These are phyloP conservation scores for Pseudonaja textilis DNA, from an alignment of 2,113 vertebrate species.

Conservation along the genomic window DNA sequence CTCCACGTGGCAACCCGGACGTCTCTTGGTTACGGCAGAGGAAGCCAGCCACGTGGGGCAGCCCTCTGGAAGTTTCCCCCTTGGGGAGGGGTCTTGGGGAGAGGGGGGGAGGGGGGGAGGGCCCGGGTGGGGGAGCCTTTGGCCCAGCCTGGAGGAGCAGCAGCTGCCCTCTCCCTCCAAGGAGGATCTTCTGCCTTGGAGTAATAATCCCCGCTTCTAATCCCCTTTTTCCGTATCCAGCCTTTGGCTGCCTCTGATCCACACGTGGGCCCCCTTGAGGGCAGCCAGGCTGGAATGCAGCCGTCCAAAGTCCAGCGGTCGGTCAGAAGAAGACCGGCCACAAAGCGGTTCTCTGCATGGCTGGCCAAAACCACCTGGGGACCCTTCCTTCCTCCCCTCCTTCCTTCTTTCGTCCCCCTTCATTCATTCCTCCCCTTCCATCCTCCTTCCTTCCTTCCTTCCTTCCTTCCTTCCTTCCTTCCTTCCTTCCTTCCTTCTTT, in stretches of 20 bases:
- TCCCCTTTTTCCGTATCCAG: not conserved
- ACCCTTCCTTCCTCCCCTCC: no score
- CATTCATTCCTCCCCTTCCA: no score
- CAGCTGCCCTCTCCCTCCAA: not conserved
- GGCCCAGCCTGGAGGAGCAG: not conserved
- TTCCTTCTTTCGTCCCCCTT: no score
- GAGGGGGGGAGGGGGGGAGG: not conserved
- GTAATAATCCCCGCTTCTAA: not conserved
- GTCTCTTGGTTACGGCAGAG: rapidly evolving
- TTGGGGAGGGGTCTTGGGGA: not conserved
- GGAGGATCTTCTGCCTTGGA: not conserved
- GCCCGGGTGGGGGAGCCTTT: not conserved
- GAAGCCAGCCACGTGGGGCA: conserved; percentile 7
- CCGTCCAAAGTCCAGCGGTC: no score
- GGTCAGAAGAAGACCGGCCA: not conserved
- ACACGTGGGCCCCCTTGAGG: not conserved
- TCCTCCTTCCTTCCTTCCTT: no score
- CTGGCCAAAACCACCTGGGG: no score
- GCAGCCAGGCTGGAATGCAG: no score
- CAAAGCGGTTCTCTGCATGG: not conserved
- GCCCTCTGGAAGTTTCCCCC: not conserved
- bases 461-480: no score
- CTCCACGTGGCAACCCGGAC: not conserved
- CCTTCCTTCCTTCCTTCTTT: no score
- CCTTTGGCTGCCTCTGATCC: not conserved